Percentiles rank a stretch among this genome's conserved stretches.
These are phyloP conservation scores for Meliscaeva auricollis DNA, from an alignment of 2,888 invertebrate genomes.

Conservation along the genomic window DNA sequence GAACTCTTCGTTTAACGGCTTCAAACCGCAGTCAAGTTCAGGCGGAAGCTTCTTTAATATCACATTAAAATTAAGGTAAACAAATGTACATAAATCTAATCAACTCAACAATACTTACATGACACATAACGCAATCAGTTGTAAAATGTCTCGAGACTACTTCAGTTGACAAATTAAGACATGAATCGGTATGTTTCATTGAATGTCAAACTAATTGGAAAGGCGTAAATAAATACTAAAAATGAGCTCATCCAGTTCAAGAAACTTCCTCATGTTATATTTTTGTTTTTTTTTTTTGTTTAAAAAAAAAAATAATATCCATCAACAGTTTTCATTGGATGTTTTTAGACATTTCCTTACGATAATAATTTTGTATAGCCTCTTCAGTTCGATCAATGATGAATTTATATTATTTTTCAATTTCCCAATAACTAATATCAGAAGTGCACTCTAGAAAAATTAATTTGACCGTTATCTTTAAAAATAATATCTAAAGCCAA, in stretches of 20 bases:
- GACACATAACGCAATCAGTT: not conserved
- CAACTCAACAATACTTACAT: not conserved
- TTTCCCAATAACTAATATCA: not conserved
- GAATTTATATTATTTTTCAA: conserved; percentile 30
- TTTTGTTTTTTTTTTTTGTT: no score
- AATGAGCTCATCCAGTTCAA: not conserved
- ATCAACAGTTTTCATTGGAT: not conserved
- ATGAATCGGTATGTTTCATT: conserved; percentile 19
- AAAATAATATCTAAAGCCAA: conserved; percentile 13
- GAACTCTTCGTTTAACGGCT: no score
- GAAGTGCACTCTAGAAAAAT: conserved; percentile 8
- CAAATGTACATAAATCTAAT: no score
- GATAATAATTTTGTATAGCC: not conserved
- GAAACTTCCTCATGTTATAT: conserved; percentile 16
- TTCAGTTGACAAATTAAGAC: not conserved
- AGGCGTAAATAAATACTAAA: conserved; percentile 6
- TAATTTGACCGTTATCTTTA: conserved; percentile 20
- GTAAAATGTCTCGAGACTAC: not conserved
- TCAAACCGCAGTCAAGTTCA: no score
- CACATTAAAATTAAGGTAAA: no score
- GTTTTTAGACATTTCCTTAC: not conserved
- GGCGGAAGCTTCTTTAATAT: no score
- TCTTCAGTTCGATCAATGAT: conserved; percentile 1
- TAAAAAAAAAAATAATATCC: not conserved
- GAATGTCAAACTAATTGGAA: not conserved